Base-by-base conservation (phyloP, 2,888 invertebrate genomes). In the Acanthosepion pharaonis region DNA sequence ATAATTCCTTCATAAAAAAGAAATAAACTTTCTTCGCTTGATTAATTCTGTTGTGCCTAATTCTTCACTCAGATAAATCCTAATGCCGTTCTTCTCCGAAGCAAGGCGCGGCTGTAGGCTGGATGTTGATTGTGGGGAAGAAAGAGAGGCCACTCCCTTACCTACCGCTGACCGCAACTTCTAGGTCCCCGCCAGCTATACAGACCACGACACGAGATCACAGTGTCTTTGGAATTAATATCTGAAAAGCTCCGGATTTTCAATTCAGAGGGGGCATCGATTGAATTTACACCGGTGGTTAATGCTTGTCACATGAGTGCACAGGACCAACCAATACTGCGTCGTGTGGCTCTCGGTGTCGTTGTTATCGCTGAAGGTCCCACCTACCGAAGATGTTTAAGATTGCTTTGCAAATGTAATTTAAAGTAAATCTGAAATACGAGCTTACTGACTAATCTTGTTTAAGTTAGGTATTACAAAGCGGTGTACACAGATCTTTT, bases 1-100 rank as follows among this genome's bases (percentile, higher is more conserved):
- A 78, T 78, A 78, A 78, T 78, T 78, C 78, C 78, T 78, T 78
- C 78, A 78, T 78, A 78, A 78, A 78, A 78, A 78, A 78, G 78
- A 78, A 78, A 78, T 78, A 78, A 78, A 78, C 78, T n/a, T 78
- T 78, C 78, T 15, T 78, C 78, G 78, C 78, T n/a, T 78, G 78
- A 78, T 78, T 78, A 78, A 78, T 78, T 78, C 78, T 78, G 78
- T 78, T 78, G 78, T 78, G n/a, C 78, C n/a, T n/a, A 78, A 78
- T 78, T 78, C 78, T n/a, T 18, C 78, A 78, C 78, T 78, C 78
- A 78, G 78, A 78, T 78, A 78, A 78, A 78, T 33, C n/a, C 78
- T 78, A n/a, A 78, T 78, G n/a, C 18, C n/a, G 78, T 78, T 78
- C 78, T 78, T 78, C n/a, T n/a, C n/a, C 78, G n/a, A 33, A 33